Evolutionary conservation across 2,888 invertebrate genomes (phyloP).

Genomic region (Pachliopta kotzebuea): DNA sequence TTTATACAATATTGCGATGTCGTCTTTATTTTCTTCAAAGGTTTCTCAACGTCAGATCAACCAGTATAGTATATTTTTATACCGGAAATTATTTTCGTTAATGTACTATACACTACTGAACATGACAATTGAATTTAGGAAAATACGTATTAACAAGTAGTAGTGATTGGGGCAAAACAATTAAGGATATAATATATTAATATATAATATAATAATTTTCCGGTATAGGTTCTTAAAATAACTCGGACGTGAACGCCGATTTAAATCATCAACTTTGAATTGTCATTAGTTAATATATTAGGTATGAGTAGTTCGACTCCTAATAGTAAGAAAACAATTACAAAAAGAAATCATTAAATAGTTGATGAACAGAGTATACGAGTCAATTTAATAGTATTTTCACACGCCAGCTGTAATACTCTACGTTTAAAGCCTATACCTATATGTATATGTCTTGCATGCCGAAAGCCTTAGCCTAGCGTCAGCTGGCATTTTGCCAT

Average conservation of each 20-base stretch:
- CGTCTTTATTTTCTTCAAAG: no score
- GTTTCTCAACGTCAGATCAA: no score
- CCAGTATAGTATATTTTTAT: no score
- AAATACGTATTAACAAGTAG: conserved; percentile 1
- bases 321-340: no score
- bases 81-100: no score
- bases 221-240: no score
- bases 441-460: conserved; percentile 12
- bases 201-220: neutral
- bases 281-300: neutral
- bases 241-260: no score
- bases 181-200: neutral
- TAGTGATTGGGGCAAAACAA: neutral
- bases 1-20: no score
- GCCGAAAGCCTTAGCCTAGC: conserved; percentile 18
- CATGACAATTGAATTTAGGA: neutral
- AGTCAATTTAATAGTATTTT: no score
- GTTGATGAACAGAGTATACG: no score
- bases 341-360: no score
- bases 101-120: neutral
- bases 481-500: conserved; percentile 26
- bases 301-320: no score
- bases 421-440: conserved; percentile 3
- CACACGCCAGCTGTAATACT: neutral
- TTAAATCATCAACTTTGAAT: neutral